Evolutionary conservation across 1,140 invertebrate genomes (phyloP), one percentile per base, ranked within the genome.

Genomic region (Teleogryllus occipitalis): DNA sequence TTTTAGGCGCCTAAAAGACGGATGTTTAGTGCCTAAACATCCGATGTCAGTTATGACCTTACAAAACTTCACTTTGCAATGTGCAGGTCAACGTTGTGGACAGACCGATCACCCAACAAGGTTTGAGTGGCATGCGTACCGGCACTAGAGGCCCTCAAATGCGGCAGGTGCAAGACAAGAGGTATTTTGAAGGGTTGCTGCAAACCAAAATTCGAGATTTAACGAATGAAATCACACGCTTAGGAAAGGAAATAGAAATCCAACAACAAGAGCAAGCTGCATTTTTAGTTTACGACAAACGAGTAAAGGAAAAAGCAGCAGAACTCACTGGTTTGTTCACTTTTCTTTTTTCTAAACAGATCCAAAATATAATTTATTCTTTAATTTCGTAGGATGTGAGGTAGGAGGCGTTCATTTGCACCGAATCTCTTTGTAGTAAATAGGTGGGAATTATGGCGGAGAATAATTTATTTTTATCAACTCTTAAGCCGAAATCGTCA

Each of bases 81-180:
- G 1, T 74, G 8, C 65, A 79, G 72, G 80, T 87, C 14, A 85
- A 82, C 78, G 86, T 91, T 39, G 86, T 89, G 27, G 94, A 95
- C 82, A 87, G 95, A 79, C 94, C 94, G 6, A 93, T 95, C 81
- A 96, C 94, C 7, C 94, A 95, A 83, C 93, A 96, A 87, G 94
- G 94, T 6, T 87, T 95, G 15, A 92, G 91, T 22, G 93, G 93
- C 5, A 86, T 95, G 81, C 90, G 93, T 81, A 93, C 93, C 0
- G 89, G 89, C 73, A 92, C 92, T 0, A 85, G 89, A 81, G 91
- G 90, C 8, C 88, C 89, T 72, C 84, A 84, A 39, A 76, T 80
- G 76, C 81, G 94, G 80, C 91, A 93, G 83, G 90, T 96, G 8
- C 93, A 95, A 84, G 95, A 97, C 84, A 95, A 94, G 84, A 90